Conservation (phyloP, 2,888 invertebrate genomes). For the Limnephilus rhombicus region DNA sequence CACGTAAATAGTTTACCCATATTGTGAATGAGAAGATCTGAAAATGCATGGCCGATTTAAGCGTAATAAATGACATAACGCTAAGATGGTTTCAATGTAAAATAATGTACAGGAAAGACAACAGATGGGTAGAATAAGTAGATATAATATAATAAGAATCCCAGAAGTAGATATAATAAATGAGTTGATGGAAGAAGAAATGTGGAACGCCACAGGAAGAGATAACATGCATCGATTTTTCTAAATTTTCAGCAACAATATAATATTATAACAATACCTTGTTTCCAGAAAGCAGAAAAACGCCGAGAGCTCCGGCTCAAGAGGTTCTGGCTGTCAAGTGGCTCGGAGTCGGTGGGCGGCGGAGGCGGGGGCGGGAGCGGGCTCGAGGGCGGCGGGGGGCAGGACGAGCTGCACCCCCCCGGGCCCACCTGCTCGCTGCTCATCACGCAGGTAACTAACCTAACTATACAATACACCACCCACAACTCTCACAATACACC, state of each 20-base stretch:
- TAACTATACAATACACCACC: background rate
- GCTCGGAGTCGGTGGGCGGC: conserved; percentile 65
- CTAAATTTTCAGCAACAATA: background rate
- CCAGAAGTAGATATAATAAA: no score
- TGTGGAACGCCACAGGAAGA: no score
- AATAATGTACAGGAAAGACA: no score
- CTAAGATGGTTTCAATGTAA: no score
- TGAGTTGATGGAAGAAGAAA: no score
- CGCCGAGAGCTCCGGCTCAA: conserved; percentile 65
- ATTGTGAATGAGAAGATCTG: no score
- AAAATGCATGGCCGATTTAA: no score
- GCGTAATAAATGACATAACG: no score
- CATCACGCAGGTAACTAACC: conserved; percentile 70
- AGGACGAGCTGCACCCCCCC: conserved; percentile 56
- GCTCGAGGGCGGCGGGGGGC: conserved; percentile 46
- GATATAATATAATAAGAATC: no score
- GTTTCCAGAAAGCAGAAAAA: conserved; percentile 65
- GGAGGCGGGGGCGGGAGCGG: conserved; percentile 39
- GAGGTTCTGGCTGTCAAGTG: conserved; percentile 66
- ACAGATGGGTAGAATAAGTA: no score
- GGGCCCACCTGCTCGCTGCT: conserved; percentile 62
- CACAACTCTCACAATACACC: background rate
- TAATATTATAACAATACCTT: background rate
- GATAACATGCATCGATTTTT: no score
- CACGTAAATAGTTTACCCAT: no score